These are phyloP conservation scores for Diadophis punctatus DNA, from an alignment of 2,113 vertebrate genomes.

Conservation along the genomic window DNA sequence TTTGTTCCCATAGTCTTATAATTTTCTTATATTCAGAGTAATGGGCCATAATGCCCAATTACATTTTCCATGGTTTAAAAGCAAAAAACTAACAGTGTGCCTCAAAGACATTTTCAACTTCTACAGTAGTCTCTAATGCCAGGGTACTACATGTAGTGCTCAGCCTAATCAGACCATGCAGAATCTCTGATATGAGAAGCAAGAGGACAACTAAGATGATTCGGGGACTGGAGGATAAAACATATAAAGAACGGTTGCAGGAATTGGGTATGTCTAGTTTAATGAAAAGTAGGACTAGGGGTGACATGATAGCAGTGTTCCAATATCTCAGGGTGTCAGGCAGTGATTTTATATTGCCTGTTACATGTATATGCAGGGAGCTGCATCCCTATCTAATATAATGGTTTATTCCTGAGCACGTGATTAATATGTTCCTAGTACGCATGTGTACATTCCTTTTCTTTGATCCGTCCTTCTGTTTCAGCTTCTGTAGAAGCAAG, in stretches of 20 bases:
- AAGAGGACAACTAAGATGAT: neutral
- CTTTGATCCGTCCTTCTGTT: too few species aligned
- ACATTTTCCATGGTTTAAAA: neutral
- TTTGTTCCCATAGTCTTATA: neutral
- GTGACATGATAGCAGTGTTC: neutral
- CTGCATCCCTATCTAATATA: too few species aligned
- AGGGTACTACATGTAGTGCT: neutral
- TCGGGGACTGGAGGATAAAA: neutral
- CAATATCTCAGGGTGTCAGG: too few species aligned
- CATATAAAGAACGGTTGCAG: neutral
- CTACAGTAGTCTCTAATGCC: neutral
- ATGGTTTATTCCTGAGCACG: too few species aligned
- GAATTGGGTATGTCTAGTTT: neutral
- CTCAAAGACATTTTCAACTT: neutral
- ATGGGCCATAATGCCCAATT: neutral
- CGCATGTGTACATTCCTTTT: too few species aligned
- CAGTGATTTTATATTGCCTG: too few species aligned
- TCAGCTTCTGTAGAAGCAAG: too few species aligned
- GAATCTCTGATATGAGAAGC: neutral
- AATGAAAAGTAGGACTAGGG: neutral
- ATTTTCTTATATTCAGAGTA: neutral
- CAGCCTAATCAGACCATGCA: neutral
- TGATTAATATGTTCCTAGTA: too few species aligned
- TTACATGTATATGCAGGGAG: too few species aligned
- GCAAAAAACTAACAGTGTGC: neutral